Percentiles rank a stretch among this genome's conserved stretches.
Evolutionary conservation across 2,888 invertebrate species (phyloP).

Genomic region (Pemphredon lugubris): DNA sequence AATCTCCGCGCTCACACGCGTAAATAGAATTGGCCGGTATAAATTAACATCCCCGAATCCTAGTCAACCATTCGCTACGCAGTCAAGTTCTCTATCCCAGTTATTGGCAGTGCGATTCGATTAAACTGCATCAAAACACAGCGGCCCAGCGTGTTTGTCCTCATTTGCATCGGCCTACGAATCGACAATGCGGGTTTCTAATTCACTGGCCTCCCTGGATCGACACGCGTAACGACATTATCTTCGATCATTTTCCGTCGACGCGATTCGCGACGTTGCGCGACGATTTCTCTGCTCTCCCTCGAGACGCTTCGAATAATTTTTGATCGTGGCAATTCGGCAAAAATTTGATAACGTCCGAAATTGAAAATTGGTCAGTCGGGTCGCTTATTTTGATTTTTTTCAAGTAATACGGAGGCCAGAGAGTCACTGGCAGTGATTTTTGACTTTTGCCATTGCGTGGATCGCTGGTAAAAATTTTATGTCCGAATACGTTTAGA

Average conservation of each 20-base stretch:
- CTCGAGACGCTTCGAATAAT: background rate
- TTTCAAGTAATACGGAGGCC: too few species aligned
- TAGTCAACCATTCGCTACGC: conserved; percentile 22
- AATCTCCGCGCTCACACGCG: conserved; percentile 27
- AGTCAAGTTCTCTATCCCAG: conserved; percentile 13
- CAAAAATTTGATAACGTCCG: too few species aligned
- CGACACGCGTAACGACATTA: conserved; percentile 24
- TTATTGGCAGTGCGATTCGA: conserved; percentile 54
- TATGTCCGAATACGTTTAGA: too few species aligned
- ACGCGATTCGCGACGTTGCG: background rate
- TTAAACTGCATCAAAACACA: conserved; percentile 62
- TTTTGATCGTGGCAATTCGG: background rate
- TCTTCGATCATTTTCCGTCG: conserved; percentile 3
- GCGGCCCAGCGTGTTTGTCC: conserved; percentile 40
- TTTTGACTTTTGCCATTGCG: too few species aligned
- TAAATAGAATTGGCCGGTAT: conserved; percentile 32
- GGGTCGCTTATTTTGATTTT: too few species aligned
- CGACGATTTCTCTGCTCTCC: background rate
- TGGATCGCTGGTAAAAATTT: too few species aligned
- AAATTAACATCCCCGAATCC: conserved; percentile 38
- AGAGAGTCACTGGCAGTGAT: too few species aligned
- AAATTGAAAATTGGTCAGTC: too few species aligned
- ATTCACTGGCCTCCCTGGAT: conserved; percentile 25
- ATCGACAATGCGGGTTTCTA: conserved; percentile 32
- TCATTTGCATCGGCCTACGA: conserved; percentile 51